Evolutionary conservation across 2,797 vertebrate genomes (phyloP).

Genomic region (Thunnus albacares): DNA sequence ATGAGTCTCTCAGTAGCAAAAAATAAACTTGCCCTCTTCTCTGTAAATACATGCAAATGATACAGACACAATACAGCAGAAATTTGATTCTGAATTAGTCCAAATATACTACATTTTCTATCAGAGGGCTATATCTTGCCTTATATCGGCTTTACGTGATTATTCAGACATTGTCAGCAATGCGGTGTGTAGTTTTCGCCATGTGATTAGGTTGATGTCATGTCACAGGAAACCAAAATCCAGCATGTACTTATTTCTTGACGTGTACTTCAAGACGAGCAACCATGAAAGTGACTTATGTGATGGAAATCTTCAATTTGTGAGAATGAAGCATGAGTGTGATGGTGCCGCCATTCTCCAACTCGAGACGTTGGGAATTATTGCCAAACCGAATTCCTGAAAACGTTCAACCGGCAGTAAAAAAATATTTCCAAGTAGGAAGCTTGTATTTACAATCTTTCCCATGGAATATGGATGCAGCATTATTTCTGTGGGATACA

Average conservation of each 20-base stretch:
- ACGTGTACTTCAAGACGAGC: not conserved
- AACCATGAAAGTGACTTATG: not conserved
- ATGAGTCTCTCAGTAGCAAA: conserved; percentile 2
- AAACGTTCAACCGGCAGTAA: not conserved
- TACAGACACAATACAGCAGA: not conserved
- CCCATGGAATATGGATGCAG: conserved; percentile 1
- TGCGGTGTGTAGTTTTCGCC: not conserved
- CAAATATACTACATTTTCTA: not conserved
- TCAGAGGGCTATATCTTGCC: not conserved
- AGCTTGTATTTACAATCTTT: not conserved
- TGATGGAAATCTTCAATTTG: not conserved
- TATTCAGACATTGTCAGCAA: not conserved
- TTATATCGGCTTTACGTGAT: conserved; percentile 16
- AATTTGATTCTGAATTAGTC: not conserved
- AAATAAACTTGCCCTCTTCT: not conserved
- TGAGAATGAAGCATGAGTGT: not conserved
- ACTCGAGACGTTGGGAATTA: not conserved
- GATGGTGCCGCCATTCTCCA: conserved; percentile 1
- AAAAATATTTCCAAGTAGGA: not conserved
- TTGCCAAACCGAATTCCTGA: conserved; percentile 17
- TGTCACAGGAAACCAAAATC: not conserved
- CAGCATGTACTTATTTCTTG: not conserved
- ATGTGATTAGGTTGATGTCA: not conserved
- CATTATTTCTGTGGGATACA: not conserved
- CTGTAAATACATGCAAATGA: not conserved